A percentile compares a stretch with the other conserved stretches of the same genome.
These are phyloP conservation scores for Tolypeutes matacus DNA, from an alignment of 2,797 vertebrate species.

Conservation along the genomic window DNA sequence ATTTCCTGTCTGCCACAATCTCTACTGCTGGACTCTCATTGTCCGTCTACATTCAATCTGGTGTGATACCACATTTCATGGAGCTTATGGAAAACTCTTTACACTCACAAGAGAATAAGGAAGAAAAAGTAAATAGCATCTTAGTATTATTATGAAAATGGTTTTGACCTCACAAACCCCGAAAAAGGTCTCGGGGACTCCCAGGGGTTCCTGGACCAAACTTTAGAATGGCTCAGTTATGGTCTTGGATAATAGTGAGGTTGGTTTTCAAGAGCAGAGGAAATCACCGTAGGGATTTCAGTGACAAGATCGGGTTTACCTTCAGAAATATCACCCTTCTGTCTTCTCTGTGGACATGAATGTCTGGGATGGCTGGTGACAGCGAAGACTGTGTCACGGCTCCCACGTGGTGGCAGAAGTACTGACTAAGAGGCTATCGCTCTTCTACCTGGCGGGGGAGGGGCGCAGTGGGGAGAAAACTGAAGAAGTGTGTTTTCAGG, in stretches of 20 bases:
- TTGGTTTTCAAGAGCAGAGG: background rate
- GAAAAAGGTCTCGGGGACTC: background rate
- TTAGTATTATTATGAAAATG: background rate
- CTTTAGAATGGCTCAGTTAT: background rate
- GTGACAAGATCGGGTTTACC: background rate
- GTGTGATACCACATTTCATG: background rate
- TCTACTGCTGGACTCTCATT: background rate
- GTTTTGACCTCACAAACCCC: background rate
- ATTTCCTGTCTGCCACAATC: background rate
- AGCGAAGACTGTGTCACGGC: too few relatives aligned
- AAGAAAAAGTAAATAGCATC: background rate
- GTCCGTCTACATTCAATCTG: background rate
- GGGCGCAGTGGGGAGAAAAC: background rate
- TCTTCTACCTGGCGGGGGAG: background rate
- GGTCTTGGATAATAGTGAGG: background rate
- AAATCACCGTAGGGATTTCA: background rate
- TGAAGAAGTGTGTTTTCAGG: accelerated
- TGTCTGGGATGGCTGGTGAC: background rate
- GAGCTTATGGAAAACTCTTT: background rate
- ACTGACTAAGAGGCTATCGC: background rate
- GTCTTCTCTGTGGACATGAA: background rate
- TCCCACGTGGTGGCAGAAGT: accelerated
- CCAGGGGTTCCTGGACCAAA: background rate
- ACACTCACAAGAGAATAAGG: background rate
- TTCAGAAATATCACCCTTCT: background rate